These are phyloP conservation scores for Hippocampus kuda DNA, from an alignment of 2,797 vertebrate species.

Conservation along the genomic window DNA sequence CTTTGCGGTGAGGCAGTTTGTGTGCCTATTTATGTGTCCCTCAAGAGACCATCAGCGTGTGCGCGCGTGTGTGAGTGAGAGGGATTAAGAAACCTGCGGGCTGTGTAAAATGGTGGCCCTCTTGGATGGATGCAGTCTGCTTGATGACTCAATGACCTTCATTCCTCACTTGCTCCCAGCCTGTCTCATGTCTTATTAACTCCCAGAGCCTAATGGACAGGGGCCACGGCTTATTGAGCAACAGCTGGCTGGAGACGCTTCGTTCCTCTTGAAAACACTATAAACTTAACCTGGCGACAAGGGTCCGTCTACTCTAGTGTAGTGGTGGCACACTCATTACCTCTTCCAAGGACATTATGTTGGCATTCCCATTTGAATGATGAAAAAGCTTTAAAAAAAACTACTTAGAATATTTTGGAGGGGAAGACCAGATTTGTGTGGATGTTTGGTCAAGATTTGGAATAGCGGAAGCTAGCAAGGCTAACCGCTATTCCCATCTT, in stretches of 20 bases:
- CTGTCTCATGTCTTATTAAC: conserved; percentile 72
- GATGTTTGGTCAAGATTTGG: no score
- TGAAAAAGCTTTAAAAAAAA: background rate
- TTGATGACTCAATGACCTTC: conserved; percentile 66
- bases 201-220: conserved; percentile 62
- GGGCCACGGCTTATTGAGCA: conserved; percentile 65
- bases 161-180: conserved; percentile 61
- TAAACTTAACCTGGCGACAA: conserved; percentile 26
- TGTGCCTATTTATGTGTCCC: conserved; percentile 4
- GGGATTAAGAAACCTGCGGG: conserved; percentile 34
- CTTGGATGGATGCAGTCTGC: conserved; percentile 58
- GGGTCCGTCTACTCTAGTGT: background rate
- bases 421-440: no score
- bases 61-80: conserved; percentile 12
- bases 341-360: conserved; percentile 5
- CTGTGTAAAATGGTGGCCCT: conserved; percentile 45
- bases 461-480: no score
- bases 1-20: conserved; percentile 23
- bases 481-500: no score
- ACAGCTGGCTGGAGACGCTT: conserved; percentile 53
- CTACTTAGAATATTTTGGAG: background rate
- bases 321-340: background rate
- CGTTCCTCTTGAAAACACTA: conserved; percentile 49
- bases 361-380: conserved; percentile 5
- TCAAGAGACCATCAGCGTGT: conserved; percentile 14